Percentiles rank a stretch among this genome's conserved stretches.
phyloP scores from a whole-genome alignment of 1,140 invertebrate species.

The Macrostomum lignano region DNA sequence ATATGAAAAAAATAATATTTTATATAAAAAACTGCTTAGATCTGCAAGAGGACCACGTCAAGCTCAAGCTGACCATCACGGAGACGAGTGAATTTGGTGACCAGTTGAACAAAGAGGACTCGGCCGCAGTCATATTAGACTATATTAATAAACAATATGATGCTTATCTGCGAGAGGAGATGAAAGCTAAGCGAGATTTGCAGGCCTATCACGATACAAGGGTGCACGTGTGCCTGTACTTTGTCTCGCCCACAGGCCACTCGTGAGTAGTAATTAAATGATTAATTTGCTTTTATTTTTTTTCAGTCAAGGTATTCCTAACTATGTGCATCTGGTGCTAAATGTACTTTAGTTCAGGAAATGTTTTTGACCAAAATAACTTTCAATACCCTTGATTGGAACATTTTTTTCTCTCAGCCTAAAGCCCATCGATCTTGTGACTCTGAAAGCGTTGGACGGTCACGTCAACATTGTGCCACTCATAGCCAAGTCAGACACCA shows the following conservation, averaged over 20 bases:
- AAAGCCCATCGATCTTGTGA: constrained; percentile 65
- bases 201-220: constrained; percentile 67
- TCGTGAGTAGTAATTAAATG: constrained; percentile 38
- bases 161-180: constrained; percentile 73
- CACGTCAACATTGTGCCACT: constrained; percentile 98
- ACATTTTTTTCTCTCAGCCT: no score
- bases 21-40: constrained; percentile 33
- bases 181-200: constrained; percentile 79
- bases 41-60: constrained; percentile 75
- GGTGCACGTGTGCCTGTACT: constrained; percentile 87
- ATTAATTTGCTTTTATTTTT: no score
- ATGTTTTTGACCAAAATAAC: no score
- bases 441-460: constrained; percentile 90
- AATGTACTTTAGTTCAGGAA: no score
- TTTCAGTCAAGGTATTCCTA: no score
- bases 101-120: constrained; percentile 97
- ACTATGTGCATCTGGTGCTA: no score
- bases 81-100: constrained; percentile 95
- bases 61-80: constrained; percentile 75
- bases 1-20: constrained; percentile 75
- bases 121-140: constrained; percentile 88
- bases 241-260: constrained; percentile 83
- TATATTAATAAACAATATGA: constrained; percentile 97
- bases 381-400: no score
- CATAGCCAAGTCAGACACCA: constrained; percentile 94